Conservation (phyloP, 2,797 vertebrate genomes). For the Acanthurus tractus region DNA sequence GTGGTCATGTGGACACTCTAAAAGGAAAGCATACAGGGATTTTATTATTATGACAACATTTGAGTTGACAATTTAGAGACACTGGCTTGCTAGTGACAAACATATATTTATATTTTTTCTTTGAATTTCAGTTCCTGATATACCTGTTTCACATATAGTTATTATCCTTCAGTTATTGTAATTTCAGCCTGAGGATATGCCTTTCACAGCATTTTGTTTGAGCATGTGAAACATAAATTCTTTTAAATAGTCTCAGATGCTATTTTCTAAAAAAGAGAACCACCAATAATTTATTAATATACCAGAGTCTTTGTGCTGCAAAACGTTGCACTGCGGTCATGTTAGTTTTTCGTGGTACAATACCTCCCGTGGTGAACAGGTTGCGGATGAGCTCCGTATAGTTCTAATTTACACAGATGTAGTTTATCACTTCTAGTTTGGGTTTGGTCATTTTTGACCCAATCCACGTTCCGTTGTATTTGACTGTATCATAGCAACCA, state of each 20-base stretch:
- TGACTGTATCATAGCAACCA: conserved; percentile 73
- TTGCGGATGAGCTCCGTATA: too few relatives aligned
- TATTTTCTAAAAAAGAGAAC: not conserved
- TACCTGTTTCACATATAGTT: not conserved
- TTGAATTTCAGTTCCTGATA: not conserved
- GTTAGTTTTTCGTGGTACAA: too few relatives aligned
- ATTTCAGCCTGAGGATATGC: not conserved
- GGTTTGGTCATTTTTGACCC: conserved; percentile 32
- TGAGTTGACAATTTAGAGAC: conserved; percentile 47
- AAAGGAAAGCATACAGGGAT: conserved; percentile 71
- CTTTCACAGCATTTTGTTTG: not conserved
- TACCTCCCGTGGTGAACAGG: not conserved
- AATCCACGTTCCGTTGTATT: conserved; percentile 47
- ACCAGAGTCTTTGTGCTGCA: not conserved
- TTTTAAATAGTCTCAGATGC: not conserved
- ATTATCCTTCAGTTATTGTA: not conserved
- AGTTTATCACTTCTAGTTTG: not conserved
- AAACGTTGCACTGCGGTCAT: not conserved
- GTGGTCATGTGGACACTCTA: conserved; percentile 71
- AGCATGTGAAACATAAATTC: not conserved
- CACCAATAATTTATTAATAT: not conserved
- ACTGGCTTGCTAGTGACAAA: conserved; percentile 16
- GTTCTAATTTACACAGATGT: not conserved
- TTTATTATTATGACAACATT: conserved; percentile 65
- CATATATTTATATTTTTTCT: not conserved